Base-by-base conservation (phyloP, 1,140 invertebrate genomes). In the Dreissena polymorpha region DNA sequence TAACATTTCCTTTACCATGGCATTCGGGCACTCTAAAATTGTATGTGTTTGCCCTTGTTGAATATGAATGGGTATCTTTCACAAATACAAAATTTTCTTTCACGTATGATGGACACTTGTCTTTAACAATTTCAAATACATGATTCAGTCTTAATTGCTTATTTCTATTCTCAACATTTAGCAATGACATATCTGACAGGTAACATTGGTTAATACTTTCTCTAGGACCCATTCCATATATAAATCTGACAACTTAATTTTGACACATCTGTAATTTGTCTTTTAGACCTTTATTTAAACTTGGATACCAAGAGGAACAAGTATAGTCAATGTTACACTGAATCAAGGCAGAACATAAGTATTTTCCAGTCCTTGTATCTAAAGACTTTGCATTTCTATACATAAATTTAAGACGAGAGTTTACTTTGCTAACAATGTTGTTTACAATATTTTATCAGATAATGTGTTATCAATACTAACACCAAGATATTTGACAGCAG, bases 21-120 rank as follows among this genome's bases (percentile, higher is more conserved):
- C 70, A 72, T 53, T 72, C 51, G 70, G 39, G 69, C 49, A 49
- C 29, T 29, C 69, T 71, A 71, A 71, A 71, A 39, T 71, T 71
- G 21, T 71, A 51, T 23, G 7, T 49, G 21, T 16, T 71, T 71
- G 27, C 69, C 21, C 16, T 18, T 53, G 70, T 18, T 49, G 39
- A 53, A 23, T 72, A 53, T 16, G 49, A 39, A 39, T 72, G 27
- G 12, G 55, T 53, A 51, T 72, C 51, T 23, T 51, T 71, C 39
- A 39, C 39, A 39, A 49, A 71, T 71, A 29, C 69, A 72, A 25
- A 72, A 23, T 51, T 72, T 72, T 72, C 39, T 72, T 72, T 72
- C 18, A 72, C 25, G 25, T 72, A 53, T 53, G 70, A 23, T 14
- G 70, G 70, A 72, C 70, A 72, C 51, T 53, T 18, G 23, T 72